Percentiles rank a stretch among this genome's conserved stretches.
phyloP scores from a whole-genome alignment of 2,888 invertebrate species.

The Lutraria lutraria region DNA sequence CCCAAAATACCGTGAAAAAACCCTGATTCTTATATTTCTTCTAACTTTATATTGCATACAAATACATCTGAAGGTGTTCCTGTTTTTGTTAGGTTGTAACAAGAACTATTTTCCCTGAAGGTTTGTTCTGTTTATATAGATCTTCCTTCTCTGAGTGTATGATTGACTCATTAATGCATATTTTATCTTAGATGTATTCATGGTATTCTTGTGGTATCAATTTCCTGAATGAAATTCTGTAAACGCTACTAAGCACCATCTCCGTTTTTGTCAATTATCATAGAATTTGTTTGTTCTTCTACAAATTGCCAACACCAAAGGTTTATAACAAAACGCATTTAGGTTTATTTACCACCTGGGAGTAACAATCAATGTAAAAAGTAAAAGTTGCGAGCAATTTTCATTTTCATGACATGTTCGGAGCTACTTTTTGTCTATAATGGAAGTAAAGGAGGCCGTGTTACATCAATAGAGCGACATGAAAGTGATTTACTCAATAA shows the following conservation, averaged over 20 bases:
- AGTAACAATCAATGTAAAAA: background rate
- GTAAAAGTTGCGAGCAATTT: background rate
- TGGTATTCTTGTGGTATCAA: background rate
- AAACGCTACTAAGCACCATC: background rate
- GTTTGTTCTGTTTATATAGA: background rate
- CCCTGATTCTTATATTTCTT: no score
- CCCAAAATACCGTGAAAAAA: no score
- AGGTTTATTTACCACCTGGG: background rate
- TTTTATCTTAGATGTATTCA: no score
- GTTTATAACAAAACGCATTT: background rate
- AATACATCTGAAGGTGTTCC: background rate
- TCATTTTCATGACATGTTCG: background rate
- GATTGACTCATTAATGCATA: background rate
- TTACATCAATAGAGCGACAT: background rate
- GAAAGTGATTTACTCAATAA: slow-evolving; percentile 17
- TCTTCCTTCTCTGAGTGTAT: background rate
- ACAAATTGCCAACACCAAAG: background rate
- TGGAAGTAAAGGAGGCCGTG: background rate
- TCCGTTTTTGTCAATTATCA: slow-evolving; percentile 17
- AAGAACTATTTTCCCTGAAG: background rate
- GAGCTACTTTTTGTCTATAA: background rate
- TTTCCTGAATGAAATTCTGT: slow-evolving; percentile 10
- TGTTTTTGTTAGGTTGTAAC: background rate
- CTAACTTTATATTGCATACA: background rate
- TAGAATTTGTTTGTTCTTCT: slow-evolving; percentile 1